Percentiles rank a stretch among this genome's conserved stretches.
These are phyloP conservation scores for Amblyornis subalaris DNA, from an alignment of 2,113 vertebrate genomes.

Conservation along the genomic window DNA sequence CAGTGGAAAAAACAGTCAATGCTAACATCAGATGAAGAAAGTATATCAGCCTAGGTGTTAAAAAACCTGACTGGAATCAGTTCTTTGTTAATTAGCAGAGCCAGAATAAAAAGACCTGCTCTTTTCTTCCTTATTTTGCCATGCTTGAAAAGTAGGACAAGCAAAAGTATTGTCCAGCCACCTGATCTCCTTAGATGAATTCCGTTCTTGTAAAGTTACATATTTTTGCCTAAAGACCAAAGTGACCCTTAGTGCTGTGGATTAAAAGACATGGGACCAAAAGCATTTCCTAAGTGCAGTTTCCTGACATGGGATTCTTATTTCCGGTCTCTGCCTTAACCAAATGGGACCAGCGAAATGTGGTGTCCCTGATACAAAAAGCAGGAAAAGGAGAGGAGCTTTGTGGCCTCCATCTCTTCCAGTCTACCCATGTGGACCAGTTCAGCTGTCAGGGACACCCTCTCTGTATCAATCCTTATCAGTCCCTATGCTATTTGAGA, in stretches of 20 bases:
- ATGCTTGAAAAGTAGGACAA: neutral
- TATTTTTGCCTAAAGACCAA: neutral
- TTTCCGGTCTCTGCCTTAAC: neutral
- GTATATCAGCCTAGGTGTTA: neutral
- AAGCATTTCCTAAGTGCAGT: neutral
- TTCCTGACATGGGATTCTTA: neutral
- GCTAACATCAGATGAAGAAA: neutral
- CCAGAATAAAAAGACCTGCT: neutral
- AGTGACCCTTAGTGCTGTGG: neutral
- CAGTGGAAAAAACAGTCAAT: neutral
- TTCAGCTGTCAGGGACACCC: neutral
- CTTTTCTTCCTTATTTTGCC: neutral
- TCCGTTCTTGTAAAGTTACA: neutral
- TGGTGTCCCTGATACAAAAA: neutral
- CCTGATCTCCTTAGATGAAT: neutral
- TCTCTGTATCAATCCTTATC: neutral
- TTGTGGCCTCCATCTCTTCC: neutral
- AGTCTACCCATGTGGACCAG: neutral
- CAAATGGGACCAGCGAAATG: neutral
- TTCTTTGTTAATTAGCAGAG: neutral
- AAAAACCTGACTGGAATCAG: neutral
- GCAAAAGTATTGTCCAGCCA: neutral
- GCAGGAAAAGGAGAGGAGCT: neutral
- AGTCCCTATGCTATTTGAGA: neutral
- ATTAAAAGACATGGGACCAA: neutral